phyloP scores from a whole-genome alignment of 1,140 invertebrate genomes.

The Pogonomyrmex barbatus region DNA sequence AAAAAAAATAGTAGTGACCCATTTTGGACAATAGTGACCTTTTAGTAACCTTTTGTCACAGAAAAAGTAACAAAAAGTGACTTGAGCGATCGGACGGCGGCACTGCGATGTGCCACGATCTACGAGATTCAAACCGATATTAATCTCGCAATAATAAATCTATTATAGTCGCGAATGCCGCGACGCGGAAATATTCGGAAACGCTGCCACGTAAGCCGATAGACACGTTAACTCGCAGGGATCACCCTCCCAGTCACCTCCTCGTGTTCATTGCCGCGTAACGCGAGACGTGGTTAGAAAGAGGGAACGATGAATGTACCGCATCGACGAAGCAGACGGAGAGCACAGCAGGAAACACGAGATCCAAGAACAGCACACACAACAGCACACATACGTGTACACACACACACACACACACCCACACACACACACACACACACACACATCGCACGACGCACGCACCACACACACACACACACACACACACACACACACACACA shows the following conservation, averaged over 20 bases:
- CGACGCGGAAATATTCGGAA: background rate
- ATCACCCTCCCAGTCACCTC: background rate
- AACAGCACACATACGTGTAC: background rate
- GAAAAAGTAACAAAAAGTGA: too few relatives aligned
- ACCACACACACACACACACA: too few relatives aligned
- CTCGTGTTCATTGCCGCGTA: slow-evolving; percentile 26
- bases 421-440: too few relatives aligned
- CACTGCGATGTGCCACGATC: too few relatives aligned
- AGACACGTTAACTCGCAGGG: slow-evolving; percentile 52
- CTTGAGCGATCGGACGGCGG: too few relatives aligned
- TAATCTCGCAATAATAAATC: slow-evolving; percentile 44
- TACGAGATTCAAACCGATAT: background rate
- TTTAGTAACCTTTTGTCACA: too few relatives aligned
- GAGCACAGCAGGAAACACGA: slow-evolving; percentile 40
- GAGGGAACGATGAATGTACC: slow-evolving; percentile 42
- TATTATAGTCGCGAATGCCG: slow-evolving; percentile 3
- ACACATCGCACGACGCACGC: too few relatives aligned
- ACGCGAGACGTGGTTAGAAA: slow-evolving; percentile 42
- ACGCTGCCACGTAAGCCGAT: slow-evolving; percentile 39
- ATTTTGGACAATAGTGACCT: too few relatives aligned
- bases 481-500: too few relatives aligned
- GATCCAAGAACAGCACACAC: slow-evolving; percentile 27
- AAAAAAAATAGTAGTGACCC: too few relatives aligned
- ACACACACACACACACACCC: background rate
- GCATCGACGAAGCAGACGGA: slow-evolving; percentile 19